These are phyloP conservation scores for Melieria omissa DNA, from an alignment of 2,888 invertebrate genomes.

Conservation along the genomic window DNA sequence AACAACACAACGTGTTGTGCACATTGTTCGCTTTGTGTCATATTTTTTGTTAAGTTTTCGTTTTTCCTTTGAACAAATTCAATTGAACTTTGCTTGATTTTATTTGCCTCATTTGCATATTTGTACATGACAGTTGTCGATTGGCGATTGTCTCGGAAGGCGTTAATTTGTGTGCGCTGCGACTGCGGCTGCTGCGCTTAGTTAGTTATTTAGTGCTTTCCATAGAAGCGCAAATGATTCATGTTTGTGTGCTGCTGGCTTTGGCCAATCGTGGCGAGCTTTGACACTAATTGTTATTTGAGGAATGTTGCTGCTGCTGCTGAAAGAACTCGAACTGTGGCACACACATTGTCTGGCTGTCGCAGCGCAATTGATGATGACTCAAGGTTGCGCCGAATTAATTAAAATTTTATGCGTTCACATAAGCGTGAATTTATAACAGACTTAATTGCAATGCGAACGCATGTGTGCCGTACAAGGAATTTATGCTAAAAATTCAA, in stretches of 20 bases:
- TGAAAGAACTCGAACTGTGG: neutral
- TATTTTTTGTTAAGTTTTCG: too few relatives aligned
- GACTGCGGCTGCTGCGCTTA: neutral
- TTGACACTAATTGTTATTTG: slow-evolving; percentile 23
- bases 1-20: too few relatives aligned
- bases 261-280: slow-evolving; percentile 7
- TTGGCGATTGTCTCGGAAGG: neutral
- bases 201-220: slow-evolving; percentile 2
- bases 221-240: slow-evolving; percentile 22
- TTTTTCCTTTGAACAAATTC: slow-evolving; percentile 36
- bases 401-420: slow-evolving; percentile 23
- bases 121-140: neutral
- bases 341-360: neutral
- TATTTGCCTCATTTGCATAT: slow-evolving; percentile 9
- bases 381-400: slow-evolving; percentile 24
- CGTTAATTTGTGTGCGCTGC: too few relatives aligned
- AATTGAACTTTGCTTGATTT: slow-evolving; percentile 43
- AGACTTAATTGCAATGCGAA: neutral
- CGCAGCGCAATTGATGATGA: slow-evolving; percentile 21
- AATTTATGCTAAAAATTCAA: neutral
- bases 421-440: slow-evolving; percentile 7
- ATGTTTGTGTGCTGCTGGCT: neutral
- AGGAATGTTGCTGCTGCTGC: slow-evolving; percentile 13
- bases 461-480: neutral
- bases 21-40: too few relatives aligned